Percentiles rank a stretch among this genome's conserved stretches.
Conservation (phyloP, 1,140 invertebrate genomes). For the Papilio glaucus region DNA sequence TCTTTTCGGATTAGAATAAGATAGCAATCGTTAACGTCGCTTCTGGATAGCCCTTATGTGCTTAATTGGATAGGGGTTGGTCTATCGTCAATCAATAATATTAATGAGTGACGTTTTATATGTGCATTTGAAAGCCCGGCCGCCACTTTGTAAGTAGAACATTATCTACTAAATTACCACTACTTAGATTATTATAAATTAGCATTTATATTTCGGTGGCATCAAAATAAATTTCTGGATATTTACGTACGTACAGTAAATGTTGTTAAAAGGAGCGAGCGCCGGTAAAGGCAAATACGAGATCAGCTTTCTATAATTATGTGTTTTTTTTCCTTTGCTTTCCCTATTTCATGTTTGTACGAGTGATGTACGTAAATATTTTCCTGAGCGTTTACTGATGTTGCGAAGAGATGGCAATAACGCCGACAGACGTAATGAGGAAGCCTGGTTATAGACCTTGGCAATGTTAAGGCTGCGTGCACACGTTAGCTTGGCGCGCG, state of each 20-base stretch:
- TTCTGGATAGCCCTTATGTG: too few relatives aligned
- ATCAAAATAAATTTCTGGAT: not conserved
- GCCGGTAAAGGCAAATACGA: slow-evolving; percentile 14
- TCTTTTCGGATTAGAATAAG: not conserved
- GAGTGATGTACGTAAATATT: slow-evolving; percentile 71
- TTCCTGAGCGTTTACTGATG: slow-evolving; percentile 70
- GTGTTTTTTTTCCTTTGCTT: slow-evolving; percentile 44
- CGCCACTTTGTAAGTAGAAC: too few relatives aligned
- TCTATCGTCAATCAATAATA: too few relatives aligned
- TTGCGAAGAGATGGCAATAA: slow-evolving; percentile 71
- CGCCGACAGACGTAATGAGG: slow-evolving; percentile 77
- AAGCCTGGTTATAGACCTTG: slow-evolving; percentile 66
- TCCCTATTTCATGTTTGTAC: slow-evolving; percentile 60
- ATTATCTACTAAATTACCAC: not conserved
- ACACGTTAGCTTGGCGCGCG: slow-evolving; percentile 38
- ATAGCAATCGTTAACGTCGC: too few relatives aligned
- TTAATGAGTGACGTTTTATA: too few relatives aligned
- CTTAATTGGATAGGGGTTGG: too few relatives aligned
- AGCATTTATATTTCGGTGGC: not conserved
- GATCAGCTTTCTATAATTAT: slow-evolving; percentile 42
- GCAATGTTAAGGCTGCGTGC: slow-evolving; percentile 40
- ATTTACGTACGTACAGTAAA: slow-evolving; percentile 21
- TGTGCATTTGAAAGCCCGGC: too few relatives aligned
- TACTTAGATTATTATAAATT: too few relatives aligned
- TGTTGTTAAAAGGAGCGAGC: slow-evolving; percentile 41